Percentiles rank a stretch among this genome's conserved stretches.
phyloP scores from a whole-genome alignment of 2,797 vertebrate genomes.

The Galagoides demidoff region DNA sequence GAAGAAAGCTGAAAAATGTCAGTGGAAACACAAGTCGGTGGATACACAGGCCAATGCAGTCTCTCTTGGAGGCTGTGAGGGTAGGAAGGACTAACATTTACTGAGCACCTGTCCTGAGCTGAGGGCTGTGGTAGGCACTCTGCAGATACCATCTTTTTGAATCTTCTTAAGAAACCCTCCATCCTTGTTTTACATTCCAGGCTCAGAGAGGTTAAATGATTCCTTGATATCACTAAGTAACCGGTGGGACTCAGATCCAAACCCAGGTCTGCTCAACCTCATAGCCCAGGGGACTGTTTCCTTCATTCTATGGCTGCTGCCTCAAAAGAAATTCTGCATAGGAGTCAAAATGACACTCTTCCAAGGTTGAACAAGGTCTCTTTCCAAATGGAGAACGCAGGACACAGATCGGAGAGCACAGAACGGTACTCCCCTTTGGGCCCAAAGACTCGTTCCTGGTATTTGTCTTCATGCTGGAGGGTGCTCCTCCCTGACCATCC shows the following conservation, averaged over 20 bases:
- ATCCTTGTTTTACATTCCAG: not conserved
- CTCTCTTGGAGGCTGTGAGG: not conserved
- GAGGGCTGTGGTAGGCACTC: not conserved
- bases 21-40: not conserved
- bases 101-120: not conserved
- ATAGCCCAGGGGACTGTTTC: not conserved
- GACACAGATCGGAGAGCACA: slow-evolving; percentile 19
- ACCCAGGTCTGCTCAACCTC: not conserved
- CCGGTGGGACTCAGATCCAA: not conserved
- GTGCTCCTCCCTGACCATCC: not conserved
- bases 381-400: slow-evolving; percentile 42
- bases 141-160: not conserved
- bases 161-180: not conserved
- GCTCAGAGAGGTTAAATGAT: not conserved
- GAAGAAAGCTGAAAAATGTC: not conserved
- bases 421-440: not conserved
- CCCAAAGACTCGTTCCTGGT: not conserved
- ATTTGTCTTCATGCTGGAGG: not conserved
- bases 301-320: not conserved
- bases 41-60: not conserved
- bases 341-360: not conserved
- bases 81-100: not conserved
- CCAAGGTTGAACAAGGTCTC: not conserved
- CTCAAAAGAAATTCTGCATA: not conserved
- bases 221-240: not conserved